Evolutionary conservation across 2,113 vertebrate genomes (phyloP).

Genomic region (Crotalus helleri): DNA sequence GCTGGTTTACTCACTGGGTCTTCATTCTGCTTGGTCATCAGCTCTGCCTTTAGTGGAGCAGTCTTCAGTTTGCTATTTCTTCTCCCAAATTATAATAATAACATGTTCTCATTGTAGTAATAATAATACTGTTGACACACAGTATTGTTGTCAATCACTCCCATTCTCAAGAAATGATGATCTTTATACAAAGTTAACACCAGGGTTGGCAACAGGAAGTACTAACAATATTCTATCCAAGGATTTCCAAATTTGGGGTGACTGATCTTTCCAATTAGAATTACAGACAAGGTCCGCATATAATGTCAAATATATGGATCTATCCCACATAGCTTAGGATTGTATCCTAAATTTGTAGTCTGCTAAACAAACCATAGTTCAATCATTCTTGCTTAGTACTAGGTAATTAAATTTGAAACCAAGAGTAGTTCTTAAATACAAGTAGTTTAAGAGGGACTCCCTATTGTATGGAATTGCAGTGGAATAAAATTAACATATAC

Average conservation of each 20-base stretch:
- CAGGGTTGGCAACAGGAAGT: no score
- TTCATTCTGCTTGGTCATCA: neutral
- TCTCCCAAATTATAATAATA: conserved; percentile 5
- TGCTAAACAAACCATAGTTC: neutral
- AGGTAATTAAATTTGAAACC: neutral
- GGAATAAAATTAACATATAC: neutral
- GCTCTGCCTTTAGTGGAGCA: neutral
- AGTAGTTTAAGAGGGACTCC: neutral
- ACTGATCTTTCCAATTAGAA: no score
- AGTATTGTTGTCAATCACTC: neutral
- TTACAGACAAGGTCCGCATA: no score
- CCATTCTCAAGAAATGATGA: neutral
- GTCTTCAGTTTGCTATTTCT: neutral
- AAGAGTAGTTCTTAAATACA: neutral
- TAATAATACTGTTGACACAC: neutral
- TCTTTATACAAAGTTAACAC: neutral
- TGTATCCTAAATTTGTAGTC: neutral
- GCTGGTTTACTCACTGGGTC: neutral
- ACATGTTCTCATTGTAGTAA: conserved; percentile 26
- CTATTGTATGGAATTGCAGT: neutral
- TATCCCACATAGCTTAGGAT: neutral
- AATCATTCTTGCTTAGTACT: neutral
- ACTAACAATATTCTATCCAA: neutral
- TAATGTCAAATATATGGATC: no score
- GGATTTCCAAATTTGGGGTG: neutral